Conservation (phyloP, 2,113 vertebrate genomes). For the Oryzias woworae region DNA sequence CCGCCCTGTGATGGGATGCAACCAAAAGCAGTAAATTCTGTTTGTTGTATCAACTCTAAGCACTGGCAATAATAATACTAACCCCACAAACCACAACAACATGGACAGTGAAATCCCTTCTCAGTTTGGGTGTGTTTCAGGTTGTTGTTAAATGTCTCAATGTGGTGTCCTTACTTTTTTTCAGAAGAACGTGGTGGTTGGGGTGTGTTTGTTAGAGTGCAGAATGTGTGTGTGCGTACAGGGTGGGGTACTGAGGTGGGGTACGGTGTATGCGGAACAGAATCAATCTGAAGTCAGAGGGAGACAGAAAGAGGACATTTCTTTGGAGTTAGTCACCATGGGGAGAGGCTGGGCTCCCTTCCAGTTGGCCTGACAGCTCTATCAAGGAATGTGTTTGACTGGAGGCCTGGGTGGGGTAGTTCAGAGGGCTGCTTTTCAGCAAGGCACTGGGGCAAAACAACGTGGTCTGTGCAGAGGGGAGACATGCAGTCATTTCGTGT, state of each 20-base stretch:
- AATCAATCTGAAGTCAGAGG: slow-evolving; percentile 40
- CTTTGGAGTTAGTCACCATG: slow-evolving; percentile 77
- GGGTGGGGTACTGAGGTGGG: slow-evolving; percentile 22
- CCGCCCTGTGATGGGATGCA: neutral
- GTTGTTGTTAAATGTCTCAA: slow-evolving; percentile 16
- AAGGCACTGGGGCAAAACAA: slow-evolving; percentile 26
- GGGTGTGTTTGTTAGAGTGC: slow-evolving; percentile 10
- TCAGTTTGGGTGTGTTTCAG: neutral
- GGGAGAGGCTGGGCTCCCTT: slow-evolving; percentile 78
- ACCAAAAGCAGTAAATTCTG: neutral
- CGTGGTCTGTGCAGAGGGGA: slow-evolving; percentile 30
- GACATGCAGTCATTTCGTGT: slow-evolving; percentile 18
- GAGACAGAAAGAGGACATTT: slow-evolving; percentile 73
- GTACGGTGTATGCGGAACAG: slow-evolving; percentile 40
- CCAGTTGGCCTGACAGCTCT: slow-evolving; percentile 78
- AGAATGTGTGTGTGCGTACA: neutral
- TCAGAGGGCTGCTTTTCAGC: slow-evolving; percentile 46
- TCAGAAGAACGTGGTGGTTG: slow-evolving; percentile 37
- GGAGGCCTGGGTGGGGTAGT: slow-evolving; percentile 78
- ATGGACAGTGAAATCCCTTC: neutral
- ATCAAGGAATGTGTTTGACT: slow-evolving; percentile 82
- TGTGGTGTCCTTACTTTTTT: slow-evolving; percentile 45
- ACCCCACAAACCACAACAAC: neutral
- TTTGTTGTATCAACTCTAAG: neutral
- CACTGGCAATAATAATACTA: neutral